Evolutionary conservation across 2,888 invertebrate genomes (phyloP), one percentile per base, ranked within the genome.

Genomic region (Ecliptopera silaceata): DNA sequence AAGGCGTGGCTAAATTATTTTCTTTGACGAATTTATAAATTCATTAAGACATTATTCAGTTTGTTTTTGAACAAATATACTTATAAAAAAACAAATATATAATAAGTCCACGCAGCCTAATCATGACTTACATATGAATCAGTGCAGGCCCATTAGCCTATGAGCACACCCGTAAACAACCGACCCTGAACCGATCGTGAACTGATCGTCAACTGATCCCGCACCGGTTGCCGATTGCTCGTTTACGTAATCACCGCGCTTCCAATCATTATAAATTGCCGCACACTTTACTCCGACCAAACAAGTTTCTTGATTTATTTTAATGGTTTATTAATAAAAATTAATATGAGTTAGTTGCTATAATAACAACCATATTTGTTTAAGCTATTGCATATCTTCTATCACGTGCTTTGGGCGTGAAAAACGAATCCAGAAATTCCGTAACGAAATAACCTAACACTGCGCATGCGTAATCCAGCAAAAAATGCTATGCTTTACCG

Each of bases 251-350:
- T 54, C 45, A 47, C 26, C 46, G 38, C 45, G 52, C 17, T 51
- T 51, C 49, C 58, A 41, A 54, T 56, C 58, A 63, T 64, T 61
- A 61, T 56, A 61, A 64, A 59, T 59, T 55, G 59, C 52, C 48
- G 51, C 59, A 43, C 43, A 42, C 43, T 64, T 64, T 59, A 57
- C 56, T 56, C 45, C 54, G 47, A 36, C 46, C 64, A 55, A 59
- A 61, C 59, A 38, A 54, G 49, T 54, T 53, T 29, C 15, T 51
- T 39, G 46, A 55, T 57, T 51, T 43, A 45, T 53, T 57, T 55
- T 57, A 38, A 39, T 45, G 18, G 39, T 38, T 29, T 51, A 45
- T 31, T 10, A 44, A 39, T 29, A 18, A 18, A 32, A 49, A 43
- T 38, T 38, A 8, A 36, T 15, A 15, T 4, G 26, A 26, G 26